A percentile compares a stretch with the other conserved stretches of the same genome.
phyloP scores from a whole-genome alignment of 2,888 invertebrate species.

The Gerris lacustris region DNA sequence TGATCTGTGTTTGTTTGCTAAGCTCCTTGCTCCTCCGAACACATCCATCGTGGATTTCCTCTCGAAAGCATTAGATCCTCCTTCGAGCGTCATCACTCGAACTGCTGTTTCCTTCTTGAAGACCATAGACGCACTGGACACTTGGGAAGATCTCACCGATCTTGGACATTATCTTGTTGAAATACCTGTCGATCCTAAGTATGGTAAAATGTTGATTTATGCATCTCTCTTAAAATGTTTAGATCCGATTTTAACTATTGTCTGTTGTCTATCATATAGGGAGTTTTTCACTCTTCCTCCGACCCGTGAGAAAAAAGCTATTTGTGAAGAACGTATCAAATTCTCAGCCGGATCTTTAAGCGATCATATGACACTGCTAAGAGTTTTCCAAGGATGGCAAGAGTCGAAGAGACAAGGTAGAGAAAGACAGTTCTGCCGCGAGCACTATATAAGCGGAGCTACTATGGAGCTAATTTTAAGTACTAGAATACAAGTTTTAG shows the following conservation, averaged over 20 bases:
- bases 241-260: constrained; percentile 83
- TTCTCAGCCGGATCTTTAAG: constrained; percentile 67
- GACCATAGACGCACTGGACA: constrained; percentile 72
- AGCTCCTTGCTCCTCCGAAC: constrained; percentile 63
- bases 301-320: constrained; percentile 51
- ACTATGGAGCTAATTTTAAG: constrained; percentile 84
- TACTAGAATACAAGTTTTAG: constrained; percentile 68
- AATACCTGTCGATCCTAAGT: constrained; percentile 78
- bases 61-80: constrained; percentile 73
- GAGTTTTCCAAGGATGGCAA: constrained; percentile 40
- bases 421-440: constrained; percentile 58
- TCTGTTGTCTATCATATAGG: constrained; percentile 63
- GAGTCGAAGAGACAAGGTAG: constrained; percentile 48
- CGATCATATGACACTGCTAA: constrained; percentile 77
- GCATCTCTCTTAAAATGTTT: constrained; percentile 82
- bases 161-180: constrained; percentile 80
- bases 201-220: constrained; percentile 85
- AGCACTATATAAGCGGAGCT: constrained; percentile 62
- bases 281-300: constrained; percentile 47
- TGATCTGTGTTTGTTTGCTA: constrained; percentile 76
- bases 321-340: constrained; percentile 48
- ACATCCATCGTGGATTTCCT: constrained; percentile 73
- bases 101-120: constrained; percentile 56
- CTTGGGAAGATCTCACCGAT: constrained; percentile 74
- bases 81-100: constrained; percentile 59